Evolutionary conservation across 2,113 vertebrate genomes (phyloP).

Genomic region (Laticauda colubrina): DNA sequence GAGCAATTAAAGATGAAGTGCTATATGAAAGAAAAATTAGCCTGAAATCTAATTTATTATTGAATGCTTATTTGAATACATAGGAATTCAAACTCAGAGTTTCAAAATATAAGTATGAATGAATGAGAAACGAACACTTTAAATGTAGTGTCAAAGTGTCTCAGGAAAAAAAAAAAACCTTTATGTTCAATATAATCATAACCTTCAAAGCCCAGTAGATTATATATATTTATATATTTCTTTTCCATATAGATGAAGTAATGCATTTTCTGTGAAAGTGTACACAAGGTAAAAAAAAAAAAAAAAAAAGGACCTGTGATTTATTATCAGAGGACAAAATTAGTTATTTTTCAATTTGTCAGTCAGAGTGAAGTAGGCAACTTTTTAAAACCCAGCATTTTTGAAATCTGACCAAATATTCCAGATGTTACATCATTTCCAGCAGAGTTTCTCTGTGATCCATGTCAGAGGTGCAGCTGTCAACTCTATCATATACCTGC

Average conservation of each 20-base stretch:
- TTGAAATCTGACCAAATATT: slow-evolving; percentile 67
- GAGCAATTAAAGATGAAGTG: background rate
- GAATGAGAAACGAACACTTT: background rate
- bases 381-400: slow-evolving; percentile 49
- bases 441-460: slow-evolving; percentile 64
- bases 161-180: background rate
- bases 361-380: slow-evolving; percentile 37
- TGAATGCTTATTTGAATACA: background rate
- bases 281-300: background rate
- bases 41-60: background rate
- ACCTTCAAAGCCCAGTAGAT: background rate
- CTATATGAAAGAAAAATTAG: background rate
- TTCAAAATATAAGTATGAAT: background rate
- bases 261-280: background rate
- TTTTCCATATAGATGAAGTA: background rate
- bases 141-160: background rate
- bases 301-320: background rate
- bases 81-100: background rate
- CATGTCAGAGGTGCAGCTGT: slow-evolving; percentile 72
- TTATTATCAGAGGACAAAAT: background rate
- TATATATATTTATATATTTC: background rate
- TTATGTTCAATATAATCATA: background rate
- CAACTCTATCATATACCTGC: slow-evolving; percentile 68
- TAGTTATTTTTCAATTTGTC: slow-evolving; percentile 32
- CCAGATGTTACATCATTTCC: slow-evolving; percentile 69